These are phyloP conservation scores for Haemorhous mexicanus DNA, from an alignment of 2,113 vertebrate genomes.

Conservation along the genomic window DNA sequence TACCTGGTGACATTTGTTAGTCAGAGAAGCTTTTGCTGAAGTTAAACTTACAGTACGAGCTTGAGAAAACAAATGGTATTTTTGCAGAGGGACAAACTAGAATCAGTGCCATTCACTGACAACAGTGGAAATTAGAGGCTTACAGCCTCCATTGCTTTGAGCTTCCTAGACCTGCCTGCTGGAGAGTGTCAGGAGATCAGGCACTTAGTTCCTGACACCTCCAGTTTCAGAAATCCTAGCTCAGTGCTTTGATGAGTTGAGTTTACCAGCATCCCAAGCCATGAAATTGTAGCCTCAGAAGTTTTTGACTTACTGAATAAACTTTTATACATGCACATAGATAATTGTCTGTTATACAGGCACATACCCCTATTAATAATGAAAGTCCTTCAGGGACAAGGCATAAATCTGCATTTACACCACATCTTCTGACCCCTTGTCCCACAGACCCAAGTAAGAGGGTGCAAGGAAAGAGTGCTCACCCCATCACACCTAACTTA, in stretches of 20 bases:
- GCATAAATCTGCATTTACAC: neutral
- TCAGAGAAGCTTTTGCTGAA: neutral
- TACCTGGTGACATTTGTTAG: neutral
- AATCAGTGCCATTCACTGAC: neutral
- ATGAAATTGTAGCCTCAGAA: neutral
- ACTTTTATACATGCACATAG: neutral
- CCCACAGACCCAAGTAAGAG: neutral
- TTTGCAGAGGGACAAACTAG: neutral
- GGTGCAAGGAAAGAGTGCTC: neutral
- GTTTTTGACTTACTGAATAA: neutral
- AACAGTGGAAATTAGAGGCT: neutral
- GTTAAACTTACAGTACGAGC: neutral
- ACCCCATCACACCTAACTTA: neutral
- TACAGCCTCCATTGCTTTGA: fast-evolving
- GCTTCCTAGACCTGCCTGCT: neutral
- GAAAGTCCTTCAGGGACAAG: neutral
- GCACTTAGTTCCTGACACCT: neutral
- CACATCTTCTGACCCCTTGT: neutral
- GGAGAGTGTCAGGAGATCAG: neutral
- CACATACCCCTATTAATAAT: neutral
- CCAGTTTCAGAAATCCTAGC: neutral
- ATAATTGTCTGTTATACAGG: neutral
- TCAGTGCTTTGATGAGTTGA: neutral
- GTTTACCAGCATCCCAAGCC: neutral
- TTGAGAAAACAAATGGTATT: neutral